Evolutionary conservation across 2,888 invertebrate species (phyloP).

Genomic region (Cecidostiba fungosa): DNA sequence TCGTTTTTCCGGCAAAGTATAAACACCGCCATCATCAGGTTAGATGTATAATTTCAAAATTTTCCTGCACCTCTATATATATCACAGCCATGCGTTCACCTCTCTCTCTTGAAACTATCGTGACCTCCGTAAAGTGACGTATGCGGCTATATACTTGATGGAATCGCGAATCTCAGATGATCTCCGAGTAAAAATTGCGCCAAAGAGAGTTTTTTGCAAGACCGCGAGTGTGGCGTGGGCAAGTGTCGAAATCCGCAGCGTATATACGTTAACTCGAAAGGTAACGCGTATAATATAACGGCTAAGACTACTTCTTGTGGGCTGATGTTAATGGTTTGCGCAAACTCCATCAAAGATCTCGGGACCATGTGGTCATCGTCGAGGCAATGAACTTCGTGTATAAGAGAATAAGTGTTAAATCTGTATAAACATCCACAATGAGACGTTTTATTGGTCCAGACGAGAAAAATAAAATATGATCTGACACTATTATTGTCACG

Average conservation of each 20-base stretch:
- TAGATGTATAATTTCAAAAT: not conserved
- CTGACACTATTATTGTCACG: no score
- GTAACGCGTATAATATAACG: constrained; percentile 17
- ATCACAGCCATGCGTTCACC: not conserved
- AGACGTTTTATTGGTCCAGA: no score
- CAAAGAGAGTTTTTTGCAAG: constrained; percentile 36
- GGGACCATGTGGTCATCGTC: constrained; percentile 12
- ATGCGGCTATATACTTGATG: not conserved
- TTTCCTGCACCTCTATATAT: not conserved
- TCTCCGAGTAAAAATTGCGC: constrained; percentile 1
- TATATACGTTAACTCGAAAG: constrained; percentile 52
- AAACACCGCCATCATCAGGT: not conserved
- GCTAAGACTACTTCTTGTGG: not conserved
- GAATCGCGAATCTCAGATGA: not conserved
- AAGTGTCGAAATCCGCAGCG: constrained; percentile 55
- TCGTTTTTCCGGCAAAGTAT: no score
- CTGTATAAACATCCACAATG: no score
- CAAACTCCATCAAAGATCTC: constrained; percentile 47
- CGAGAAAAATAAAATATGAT: no score
- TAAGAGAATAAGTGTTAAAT: no score
- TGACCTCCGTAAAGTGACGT: not conserved
- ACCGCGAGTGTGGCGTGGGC: constrained; percentile 4
- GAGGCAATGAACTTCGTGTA: constrained; percentile 59
- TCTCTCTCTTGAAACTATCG: not conserved
- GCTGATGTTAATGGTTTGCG: constrained; percentile 57